phyloP scores from a whole-genome alignment of 2,888 invertebrate genomes.

The Standfussiana lucernea region DNA sequence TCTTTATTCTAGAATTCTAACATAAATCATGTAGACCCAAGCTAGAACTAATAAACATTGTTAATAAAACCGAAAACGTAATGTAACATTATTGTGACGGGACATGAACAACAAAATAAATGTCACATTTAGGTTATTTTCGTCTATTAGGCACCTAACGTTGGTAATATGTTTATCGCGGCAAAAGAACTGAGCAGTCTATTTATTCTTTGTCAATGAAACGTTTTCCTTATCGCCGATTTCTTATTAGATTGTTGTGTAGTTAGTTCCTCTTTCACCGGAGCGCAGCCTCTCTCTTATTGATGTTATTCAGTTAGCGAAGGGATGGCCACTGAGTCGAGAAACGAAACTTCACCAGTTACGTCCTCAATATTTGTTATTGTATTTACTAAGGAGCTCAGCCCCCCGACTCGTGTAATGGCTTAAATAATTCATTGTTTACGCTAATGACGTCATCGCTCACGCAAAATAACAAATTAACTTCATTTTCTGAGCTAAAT shows the following conservation, averaged over 20 bases:
- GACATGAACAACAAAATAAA: constrained; percentile 47
- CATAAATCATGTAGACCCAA: constrained; percentile 30
- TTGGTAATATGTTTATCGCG: constrained; percentile 76
- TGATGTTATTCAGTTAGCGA: constrained; percentile 86
- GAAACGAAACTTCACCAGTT: constrained; percentile 85
- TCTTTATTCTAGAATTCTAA: constrained; percentile 19
- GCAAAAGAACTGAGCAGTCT: constrained; percentile 77
- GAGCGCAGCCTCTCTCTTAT: constrained; percentile 76
- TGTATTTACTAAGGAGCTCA: constrained; percentile 70
- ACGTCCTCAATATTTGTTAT: constrained; percentile 78
- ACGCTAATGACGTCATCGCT: constrained; percentile 66
- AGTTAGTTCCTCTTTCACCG: constrained; percentile 80
- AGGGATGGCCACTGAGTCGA: constrained; percentile 82
- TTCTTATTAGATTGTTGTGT: constrained; percentile 86
- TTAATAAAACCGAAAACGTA: constrained; percentile 46
- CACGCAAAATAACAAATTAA: constrained; percentile 63
- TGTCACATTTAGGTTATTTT: constrained; percentile 58
- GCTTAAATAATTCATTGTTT: constrained; percentile 66
- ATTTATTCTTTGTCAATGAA: constrained; percentile 87
- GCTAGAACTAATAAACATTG: constrained; percentile 35
- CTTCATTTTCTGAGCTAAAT: constrained; percentile 61
- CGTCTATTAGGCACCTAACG: constrained; percentile 66
- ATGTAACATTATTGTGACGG: constrained; percentile 39
- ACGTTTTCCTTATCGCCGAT: constrained; percentile 86
- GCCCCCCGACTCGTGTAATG: constrained; percentile 53